Percentiles rank a stretch among this genome's conserved stretches.
Conservation (phyloP, 2,113 vertebrate genomes). For the Gracilinanus agilis region DNA sequence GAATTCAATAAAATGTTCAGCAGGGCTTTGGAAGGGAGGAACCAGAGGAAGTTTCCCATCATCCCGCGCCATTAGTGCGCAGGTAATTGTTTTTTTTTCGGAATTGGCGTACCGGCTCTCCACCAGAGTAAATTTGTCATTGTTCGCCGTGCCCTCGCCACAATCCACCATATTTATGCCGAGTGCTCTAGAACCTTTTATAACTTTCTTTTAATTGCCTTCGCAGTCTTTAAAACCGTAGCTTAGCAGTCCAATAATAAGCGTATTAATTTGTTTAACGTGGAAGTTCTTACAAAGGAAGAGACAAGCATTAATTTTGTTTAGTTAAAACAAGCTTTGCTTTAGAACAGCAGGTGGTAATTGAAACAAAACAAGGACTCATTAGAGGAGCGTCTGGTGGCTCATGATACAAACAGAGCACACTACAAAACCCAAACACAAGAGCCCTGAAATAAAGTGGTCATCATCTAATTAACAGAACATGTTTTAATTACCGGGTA, state of each 20-base stretch:
- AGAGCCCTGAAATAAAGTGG: constrained; percentile 99
- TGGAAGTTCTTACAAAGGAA: constrained; percentile 91
- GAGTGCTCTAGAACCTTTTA: constrained; percentile 86
- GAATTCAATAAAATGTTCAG: not conserved
- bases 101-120: constrained; percentile 81
- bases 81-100: constrained; percentile 30
- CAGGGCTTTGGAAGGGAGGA: not conserved
- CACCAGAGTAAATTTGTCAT: constrained; percentile 89
- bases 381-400: constrained; percentile 99
- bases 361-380: constrained; percentile 99
- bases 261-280: constrained; percentile 93
- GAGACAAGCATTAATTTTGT: constrained; percentile 93
- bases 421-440: constrained; percentile 97
- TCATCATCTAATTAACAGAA: constrained; percentile 99
- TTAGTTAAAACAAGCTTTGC: constrained; percentile 94
- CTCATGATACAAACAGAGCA: constrained; percentile 98
- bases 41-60: not conserved
- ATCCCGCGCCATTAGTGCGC: not conserved
- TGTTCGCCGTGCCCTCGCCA: constrained; percentile 87
- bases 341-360: constrained; percentile 99
- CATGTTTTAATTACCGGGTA: constrained; percentile 99
- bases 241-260: constrained; percentile 91
- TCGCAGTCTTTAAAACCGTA: constrained; percentile 91
- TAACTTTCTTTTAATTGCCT: constrained; percentile 94
- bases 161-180: constrained; percentile 91